A percentile compares a stretch with the other conserved stretches of the same genome.
Evolutionary conservation across 2,888 invertebrate species (phyloP).

Genomic region (Agrotis segetum): DNA sequence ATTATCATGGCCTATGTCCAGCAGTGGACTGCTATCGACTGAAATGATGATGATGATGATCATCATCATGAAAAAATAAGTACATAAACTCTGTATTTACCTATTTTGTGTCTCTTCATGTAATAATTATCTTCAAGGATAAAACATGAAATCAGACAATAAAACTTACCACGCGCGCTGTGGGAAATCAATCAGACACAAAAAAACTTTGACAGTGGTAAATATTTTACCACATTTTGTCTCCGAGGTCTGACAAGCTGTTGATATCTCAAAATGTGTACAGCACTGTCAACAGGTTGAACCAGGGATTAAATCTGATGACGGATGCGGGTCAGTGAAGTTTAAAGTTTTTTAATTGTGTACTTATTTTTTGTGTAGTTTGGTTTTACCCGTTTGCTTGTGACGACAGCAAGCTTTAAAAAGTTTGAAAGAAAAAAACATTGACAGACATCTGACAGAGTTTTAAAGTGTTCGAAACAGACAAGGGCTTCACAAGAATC

Average conservation of each 20-base stretch:
- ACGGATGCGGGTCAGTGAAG: conserved; percentile 58
- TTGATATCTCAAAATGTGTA: conserved; percentile 37
- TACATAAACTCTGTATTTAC: no score
- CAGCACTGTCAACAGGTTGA: conserved; percentile 52
- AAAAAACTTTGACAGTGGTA: not conserved
- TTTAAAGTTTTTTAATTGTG: conserved; percentile 25
- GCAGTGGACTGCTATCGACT: no score
- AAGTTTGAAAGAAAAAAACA: not conserved
- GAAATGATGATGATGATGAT: no score
- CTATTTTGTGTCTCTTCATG: no score
- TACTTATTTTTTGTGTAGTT: conserved; percentile 39
- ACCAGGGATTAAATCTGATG: conserved; percentile 37
- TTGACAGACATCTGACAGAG: no score
- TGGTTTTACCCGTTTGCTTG: not conserved
- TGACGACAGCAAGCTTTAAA: not conserved
- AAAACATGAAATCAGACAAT: not conserved
- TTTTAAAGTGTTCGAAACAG: no score
- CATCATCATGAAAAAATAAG: no score
- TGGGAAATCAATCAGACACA: not conserved
- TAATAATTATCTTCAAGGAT: no score
- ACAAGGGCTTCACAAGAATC: not conserved
- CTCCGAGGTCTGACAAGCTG: conserved; percentile 34
- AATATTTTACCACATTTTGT: conserved; percentile 1
- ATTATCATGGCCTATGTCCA: no score
- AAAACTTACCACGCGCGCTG: not conserved